Percentiles rank a stretch among this genome's conserved stretches.
Evolutionary conservation across 30 jellyfish, hydroid and myxozoan genomes (phyloP).

Genomic region (Hydractinia echinata): DNA sequence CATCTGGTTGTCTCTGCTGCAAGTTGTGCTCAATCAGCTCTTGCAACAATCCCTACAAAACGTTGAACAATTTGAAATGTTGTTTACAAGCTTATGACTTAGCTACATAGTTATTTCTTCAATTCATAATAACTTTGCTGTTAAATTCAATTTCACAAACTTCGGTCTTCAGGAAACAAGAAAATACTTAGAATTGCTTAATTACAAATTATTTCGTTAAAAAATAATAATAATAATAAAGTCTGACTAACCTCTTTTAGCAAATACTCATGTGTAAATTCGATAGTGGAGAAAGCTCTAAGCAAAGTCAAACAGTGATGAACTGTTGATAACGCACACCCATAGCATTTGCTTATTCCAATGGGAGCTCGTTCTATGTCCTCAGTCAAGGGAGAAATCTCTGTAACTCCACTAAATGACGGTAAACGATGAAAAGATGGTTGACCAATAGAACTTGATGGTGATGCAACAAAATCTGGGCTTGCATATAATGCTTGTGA

Average conservation of each 20-base stretch:
- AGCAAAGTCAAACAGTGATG: conserved; percentile 77
- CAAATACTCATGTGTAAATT: conserved; percentile 59
- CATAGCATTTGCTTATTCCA: conserved; percentile 72
- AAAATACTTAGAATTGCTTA: no score
- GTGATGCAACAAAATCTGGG: conserved; percentile 59
- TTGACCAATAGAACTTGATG: conserved; percentile 26
- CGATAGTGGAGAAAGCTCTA: conserved; percentile 67
- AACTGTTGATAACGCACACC: conserved; percentile 75
- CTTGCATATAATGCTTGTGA: conserved; percentile 62
- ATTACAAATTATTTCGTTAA: no score
- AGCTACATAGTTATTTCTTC: no score
- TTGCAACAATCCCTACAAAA: conserved; percentile 54
- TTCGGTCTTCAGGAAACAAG: not conserved
- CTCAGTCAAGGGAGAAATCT: not conserved
- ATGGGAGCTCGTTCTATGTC: conserved; percentile 20
- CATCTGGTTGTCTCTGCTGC: conserved; percentile 55
- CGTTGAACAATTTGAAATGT: not conserved
- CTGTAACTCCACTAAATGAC: conserved; percentile 20
- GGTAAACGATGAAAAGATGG: conserved; percentile 28
- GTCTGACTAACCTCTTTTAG: conserved; percentile 47
- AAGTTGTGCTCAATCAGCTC: conserved; percentile 74
- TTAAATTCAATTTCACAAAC: no score
- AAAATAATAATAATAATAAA: no score
- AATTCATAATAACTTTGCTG: no score
- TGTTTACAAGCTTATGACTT: no score